Evolutionary conservation across 2,888 invertebrate species (phyloP), one percentile per base, ranked within the genome.

Genomic region (Crocallis elinguaria): DNA sequence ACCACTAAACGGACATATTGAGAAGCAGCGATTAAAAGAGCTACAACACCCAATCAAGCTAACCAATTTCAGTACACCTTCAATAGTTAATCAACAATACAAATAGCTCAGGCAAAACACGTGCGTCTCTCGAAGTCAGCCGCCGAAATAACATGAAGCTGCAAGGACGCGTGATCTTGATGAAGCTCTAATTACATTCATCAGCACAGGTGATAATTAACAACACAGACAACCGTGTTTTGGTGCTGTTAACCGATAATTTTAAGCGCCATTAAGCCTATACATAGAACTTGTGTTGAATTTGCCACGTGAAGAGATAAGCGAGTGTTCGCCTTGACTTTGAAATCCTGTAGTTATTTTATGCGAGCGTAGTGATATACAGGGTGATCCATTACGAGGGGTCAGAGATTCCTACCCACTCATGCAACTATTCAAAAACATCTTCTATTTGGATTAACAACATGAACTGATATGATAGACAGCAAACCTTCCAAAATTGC

Each of bases 161-260:
- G 76, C 79, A 74, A 79, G 75, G 69, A 76, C 79, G 77, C 68
- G 67, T 75, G 75, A 73, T 79, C 66, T 62, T 79, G 82, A 82
- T 78, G 73, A 86, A 86, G 83, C 84, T 77, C 81, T 85, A 86
- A 84, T 62, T 76, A 72, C 77, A 79, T 76, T 68, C 71, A 82
- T 82, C 77, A 82, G 77, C 75, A 71, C 49, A 64, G 60, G 75
- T 82, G 85, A 77, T 81, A 85, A 86, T 83, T 76, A 81, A 75
- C 73, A 73, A 76, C 69, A 46, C 59, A 66, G 71, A 69, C 62
- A 69, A 67, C 64, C 57, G 66, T 77, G 74, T 77, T 78, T 75
- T 72, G 64, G 67, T 72, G 71, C 73, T 75, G 73, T 82, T 81
- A 78, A 50, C 51, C 49, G 48, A 60, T 60, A 54, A 72, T 59